A percentile compares a stretch with the other conserved stretches of the same genome.
Evolutionary conservation across 1,140 invertebrate genomes (phyloP).

Genomic region (Adelges cooleyi): DNA sequence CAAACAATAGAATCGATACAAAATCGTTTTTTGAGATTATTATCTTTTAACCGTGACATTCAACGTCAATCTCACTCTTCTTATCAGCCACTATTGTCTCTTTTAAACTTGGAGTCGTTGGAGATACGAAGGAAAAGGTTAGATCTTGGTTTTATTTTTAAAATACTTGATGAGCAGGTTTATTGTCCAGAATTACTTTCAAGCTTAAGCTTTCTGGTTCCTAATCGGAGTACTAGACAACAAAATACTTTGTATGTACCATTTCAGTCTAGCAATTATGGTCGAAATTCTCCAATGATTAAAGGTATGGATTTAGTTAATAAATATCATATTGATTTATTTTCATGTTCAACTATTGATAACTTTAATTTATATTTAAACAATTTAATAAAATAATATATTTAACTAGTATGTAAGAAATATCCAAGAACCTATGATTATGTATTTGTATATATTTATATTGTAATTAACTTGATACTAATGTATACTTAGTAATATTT

Average conservation of each 20-base stretch:
- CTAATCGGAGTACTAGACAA: background rate
- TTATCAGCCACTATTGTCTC: background rate
- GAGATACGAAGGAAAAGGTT: conserved; percentile 31
- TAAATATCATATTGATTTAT: background rate
- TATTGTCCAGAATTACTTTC: background rate
- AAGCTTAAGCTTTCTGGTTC: background rate
- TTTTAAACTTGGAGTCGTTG: conserved; percentile 30
- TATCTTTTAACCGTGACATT: background rate
- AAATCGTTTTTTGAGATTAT: background rate
- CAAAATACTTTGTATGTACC: background rate
- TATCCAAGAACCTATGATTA: no score
- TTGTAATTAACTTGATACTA: no score
- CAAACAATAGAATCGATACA: background rate
- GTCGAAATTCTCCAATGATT: background rate
- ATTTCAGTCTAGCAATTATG: background rate
- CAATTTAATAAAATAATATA: no score
- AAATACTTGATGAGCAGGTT: background rate
- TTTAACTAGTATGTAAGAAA: no score
- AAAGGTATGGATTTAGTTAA: background rate
- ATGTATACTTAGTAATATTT: no score
- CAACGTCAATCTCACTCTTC: background rate
- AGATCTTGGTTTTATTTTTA: background rate
- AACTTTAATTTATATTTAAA: no score
- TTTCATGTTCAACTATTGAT: no score
- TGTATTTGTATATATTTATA: no score